A percentile compares a stretch with the other conserved stretches of the same genome.
Evolutionary conservation across 2,888 invertebrate genomes (phyloP).

Genomic region (Cantharis nigra): DNA sequence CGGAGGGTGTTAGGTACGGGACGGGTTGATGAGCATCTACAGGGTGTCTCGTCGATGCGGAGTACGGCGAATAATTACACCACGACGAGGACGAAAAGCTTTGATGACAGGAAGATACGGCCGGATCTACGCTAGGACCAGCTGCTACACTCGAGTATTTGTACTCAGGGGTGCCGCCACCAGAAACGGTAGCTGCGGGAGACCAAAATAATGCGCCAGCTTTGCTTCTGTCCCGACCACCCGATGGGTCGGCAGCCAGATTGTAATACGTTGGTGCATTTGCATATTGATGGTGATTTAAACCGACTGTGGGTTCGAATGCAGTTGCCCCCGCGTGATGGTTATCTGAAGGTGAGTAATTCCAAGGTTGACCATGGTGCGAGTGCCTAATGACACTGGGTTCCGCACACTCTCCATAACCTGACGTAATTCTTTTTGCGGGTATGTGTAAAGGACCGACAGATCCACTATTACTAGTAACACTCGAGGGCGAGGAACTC

Average conservation of each 20-base stretch:
- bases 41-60: slow-evolving; percentile 65
- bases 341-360: slow-evolving; percentile 69
- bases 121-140: slow-evolving; percentile 58
- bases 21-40: slow-evolving; percentile 64
- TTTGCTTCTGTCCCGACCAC: slow-evolving; percentile 65
- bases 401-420: slow-evolving; percentile 61
- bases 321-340: slow-evolving; percentile 58
- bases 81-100: slow-evolving; percentile 72
- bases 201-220: slow-evolving; percentile 68
- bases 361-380: slow-evolving; percentile 69
- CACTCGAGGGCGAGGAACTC: slow-evolving; percentile 64
- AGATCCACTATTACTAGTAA: slow-evolving; percentile 69
- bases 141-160: slow-evolving; percentile 62
- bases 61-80: slow-evolving; percentile 72
- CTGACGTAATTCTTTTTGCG: slow-evolving; percentile 72
- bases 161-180: slow-evolving; percentile 65
- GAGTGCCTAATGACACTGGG: slow-evolving; percentile 79
- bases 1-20: slow-evolving; percentile 70
- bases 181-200: slow-evolving; percentile 61
- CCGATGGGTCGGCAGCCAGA: slow-evolving; percentile 67
- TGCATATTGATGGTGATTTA: slow-evolving; percentile 70
- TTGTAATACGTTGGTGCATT: slow-evolving; percentile 77
- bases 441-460: slow-evolving; percentile 87
- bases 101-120: slow-evolving; percentile 68
- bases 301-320: slow-evolving; percentile 64